phyloP scores from a whole-genome alignment of 2,113 vertebrate genomes.

The Tenebrosternarchus preto region DNA sequence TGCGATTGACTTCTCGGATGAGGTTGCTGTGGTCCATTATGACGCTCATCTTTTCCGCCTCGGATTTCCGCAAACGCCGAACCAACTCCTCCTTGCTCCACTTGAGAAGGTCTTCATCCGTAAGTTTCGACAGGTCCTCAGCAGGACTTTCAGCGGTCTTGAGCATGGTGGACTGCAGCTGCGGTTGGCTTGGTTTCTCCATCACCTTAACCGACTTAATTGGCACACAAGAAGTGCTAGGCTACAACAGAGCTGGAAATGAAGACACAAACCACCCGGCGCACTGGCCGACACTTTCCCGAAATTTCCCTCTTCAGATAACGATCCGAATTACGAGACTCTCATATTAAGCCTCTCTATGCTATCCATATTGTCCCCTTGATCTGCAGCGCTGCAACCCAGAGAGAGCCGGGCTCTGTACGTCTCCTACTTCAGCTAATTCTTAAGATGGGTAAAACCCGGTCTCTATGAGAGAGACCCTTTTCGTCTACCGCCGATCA shows the following conservation, averaged over 20 bases:
- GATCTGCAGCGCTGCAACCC: constrained; percentile 45
- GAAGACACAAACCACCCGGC: constrained; percentile 28
- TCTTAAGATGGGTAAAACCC: not conserved
- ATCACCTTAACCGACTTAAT: constrained; percentile 57
- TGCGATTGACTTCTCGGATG: constrained; percentile 95
- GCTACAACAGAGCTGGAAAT: constrained; percentile 31
- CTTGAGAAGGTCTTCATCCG: constrained; percentile 89
- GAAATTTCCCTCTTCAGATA: constrained; percentile 43
- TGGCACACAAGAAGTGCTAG: constrained; percentile 35
- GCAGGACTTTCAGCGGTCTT: constrained; percentile 65
- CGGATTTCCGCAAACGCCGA: constrained; percentile 85
- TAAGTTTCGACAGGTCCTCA: constrained; percentile 88
- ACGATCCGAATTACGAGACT: constrained; percentile 50
- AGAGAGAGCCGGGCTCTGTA: constrained; percentile 38
- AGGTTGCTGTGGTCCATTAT: constrained; percentile 97
- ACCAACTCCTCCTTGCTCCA: constrained; percentile 95
- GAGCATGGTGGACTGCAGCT: constrained; percentile 56
- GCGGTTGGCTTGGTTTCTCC: constrained; percentile 65
- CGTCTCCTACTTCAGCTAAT: constrained; percentile 12
- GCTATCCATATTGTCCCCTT: constrained; percentile 35
- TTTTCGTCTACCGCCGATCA: constrained; percentile 28
- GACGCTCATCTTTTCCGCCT: constrained; percentile 93
- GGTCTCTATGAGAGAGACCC: constrained; percentile 51
- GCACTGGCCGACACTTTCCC: constrained; percentile 45
- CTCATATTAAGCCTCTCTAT: constrained; percentile 21